Percentiles rank a stretch among this genome's conserved stretches.
These are phyloP conservation scores for Heliconius melpomene DNA, from an alignment of 1,140 invertebrate species.

Conservation along the genomic window DNA sequence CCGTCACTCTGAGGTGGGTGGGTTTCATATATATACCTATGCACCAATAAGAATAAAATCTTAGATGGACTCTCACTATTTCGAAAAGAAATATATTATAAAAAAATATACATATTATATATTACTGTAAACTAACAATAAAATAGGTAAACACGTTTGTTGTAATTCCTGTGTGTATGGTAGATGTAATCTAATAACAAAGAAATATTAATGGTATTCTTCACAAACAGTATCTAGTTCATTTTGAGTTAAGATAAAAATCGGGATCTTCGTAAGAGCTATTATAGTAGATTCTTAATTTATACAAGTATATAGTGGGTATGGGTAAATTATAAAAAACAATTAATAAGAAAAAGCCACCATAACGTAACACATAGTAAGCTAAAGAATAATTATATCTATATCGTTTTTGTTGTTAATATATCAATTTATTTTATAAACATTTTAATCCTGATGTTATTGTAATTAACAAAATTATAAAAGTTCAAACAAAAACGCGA, in stretches of 20 bases:
- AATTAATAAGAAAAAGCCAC: no score
- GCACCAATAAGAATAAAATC: constrained; percentile 7
- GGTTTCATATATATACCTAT: constrained; percentile 27
- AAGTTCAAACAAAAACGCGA: constrained; percentile 29
- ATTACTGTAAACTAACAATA: no score
- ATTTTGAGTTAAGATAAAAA: no score
- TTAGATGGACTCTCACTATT: neutral
- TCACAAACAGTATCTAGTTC: no score
- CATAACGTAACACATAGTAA: no score
- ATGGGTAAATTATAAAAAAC: neutral
- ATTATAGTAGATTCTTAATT: no score
- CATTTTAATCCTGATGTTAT: neutral
- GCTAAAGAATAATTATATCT: no score
- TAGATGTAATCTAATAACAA: no score
- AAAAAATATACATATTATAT: no score
- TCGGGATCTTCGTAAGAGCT: no score
- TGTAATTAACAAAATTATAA: constrained; percentile 31
- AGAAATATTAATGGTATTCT: no score
- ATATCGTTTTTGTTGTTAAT: neutral
- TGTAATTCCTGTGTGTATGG: neutral
- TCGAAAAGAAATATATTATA: neutral
- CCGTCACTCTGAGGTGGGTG: constrained; percentile 48
- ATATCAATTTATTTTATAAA: neutral
- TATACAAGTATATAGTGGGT: no score
- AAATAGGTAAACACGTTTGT: neutral